Evolutionary conservation across 2,797 vertebrate species (phyloP).

Genomic region (Pygocentrus nattereri): DNA sequence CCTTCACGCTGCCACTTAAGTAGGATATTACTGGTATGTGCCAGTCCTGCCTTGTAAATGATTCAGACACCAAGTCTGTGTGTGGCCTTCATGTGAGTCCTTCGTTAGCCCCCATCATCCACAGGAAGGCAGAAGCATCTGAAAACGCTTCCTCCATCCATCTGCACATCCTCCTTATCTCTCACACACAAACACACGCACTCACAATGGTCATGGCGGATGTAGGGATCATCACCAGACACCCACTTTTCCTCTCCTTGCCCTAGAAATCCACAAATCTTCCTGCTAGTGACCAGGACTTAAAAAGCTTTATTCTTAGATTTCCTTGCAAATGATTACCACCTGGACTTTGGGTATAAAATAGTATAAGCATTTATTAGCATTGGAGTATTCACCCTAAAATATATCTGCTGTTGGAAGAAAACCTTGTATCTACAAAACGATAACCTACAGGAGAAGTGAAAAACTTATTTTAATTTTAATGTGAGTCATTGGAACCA

Average conservation of each 20-base stretch:
- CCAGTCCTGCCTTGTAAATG: slow-evolving; percentile 57
- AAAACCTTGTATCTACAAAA: too few relatives aligned
- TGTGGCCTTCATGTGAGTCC: slow-evolving; percentile 42
- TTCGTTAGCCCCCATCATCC: slow-evolving; percentile 44
- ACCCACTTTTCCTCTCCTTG: slow-evolving; percentile 30
- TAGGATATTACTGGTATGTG: slow-evolving; percentile 51
- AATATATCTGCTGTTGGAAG: too few relatives aligned
- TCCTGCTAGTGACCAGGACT: neutral
- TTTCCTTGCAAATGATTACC: neutral
- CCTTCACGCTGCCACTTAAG: neutral
- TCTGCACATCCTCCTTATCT: slow-evolving; percentile 44
- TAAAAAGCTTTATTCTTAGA: slow-evolving; percentile 8
- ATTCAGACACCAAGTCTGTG: slow-evolving; percentile 27
- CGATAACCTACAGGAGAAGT: too few relatives aligned
- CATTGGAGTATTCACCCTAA: neutral
- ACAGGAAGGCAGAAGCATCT: slow-evolving; percentile 56
- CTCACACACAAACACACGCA: slow-evolving; percentile 27
- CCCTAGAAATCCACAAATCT: slow-evolving; percentile 30
- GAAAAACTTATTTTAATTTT: too few relatives aligned
- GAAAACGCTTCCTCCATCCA: slow-evolving; percentile 57
- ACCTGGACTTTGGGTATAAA: neutral
- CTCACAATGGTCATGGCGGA: slow-evolving; percentile 43
- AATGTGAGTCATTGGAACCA: too few relatives aligned
- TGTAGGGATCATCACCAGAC: slow-evolving; percentile 37
- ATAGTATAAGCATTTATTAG: neutral